Evolutionary conservation across 2,888 invertebrate genomes (phyloP), one percentile per base, ranked within the genome.

Genomic region (Melanotus villosus): DNA sequence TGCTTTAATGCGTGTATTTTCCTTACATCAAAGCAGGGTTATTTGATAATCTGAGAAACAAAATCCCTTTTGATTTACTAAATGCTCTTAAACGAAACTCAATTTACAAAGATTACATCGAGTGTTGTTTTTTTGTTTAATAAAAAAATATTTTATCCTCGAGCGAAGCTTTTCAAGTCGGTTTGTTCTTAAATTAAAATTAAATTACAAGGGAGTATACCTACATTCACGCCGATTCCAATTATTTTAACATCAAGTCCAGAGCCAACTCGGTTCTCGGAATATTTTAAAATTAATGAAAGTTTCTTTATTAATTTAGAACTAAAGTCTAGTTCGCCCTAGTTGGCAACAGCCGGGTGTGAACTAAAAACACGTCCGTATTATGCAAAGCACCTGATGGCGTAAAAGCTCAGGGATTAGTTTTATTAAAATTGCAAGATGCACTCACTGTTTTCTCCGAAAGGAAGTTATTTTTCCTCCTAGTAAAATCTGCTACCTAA

Each of bases 351-450:
- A 65, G 58, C 9, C 50, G n/a, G 50, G 23, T 23, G 19, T 26
- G 41, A 65, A 66, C 50, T 54, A 60, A 60, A 60, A 60, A 59
- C 41, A 34, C 23, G 23, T 54, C 47, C 41, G 62, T 21, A 63
- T 63, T 68, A 68, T 68, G 57, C 62, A 62, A 63, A 63, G 62
- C 62, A 57, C 56, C 68, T 68, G 43, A 60, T 43, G 66, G 66
- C 66, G 54, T 54, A 50, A 68, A 68, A 67, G 54, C 60, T 54
- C 23, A 30, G 34, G 62, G 68, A 68, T 68, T 68, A 68, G 68
- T 68, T 57, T 63, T 68, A 68, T 68, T 63, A 68, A 68, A 63
- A 68, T 63, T 68, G 63, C 68, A 68, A 57, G 50, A 68, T 68
- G 68, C 68, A 68, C 68, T 68, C 62, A 47, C 36, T 36, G 23